Evolutionary conservation across 2,113 vertebrate species (phyloP).

Genomic region (Ageneiosus marmoratus): DNA sequence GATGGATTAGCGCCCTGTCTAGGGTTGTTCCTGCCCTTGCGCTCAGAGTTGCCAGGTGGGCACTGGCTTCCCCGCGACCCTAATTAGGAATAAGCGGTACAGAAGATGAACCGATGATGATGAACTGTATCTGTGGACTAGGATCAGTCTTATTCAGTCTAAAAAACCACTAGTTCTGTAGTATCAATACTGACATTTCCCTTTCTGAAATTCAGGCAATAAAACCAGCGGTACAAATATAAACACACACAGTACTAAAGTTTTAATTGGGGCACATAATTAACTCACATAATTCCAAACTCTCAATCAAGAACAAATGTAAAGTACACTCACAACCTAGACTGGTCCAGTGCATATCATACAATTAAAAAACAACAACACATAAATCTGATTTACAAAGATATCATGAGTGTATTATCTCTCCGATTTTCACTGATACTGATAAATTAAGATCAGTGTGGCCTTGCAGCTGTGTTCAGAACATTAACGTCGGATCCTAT

Average conservation of each 20-base stretch:
- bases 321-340: background rate
- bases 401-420: background rate
- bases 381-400: background rate
- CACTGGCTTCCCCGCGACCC: no score
- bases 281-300: background rate
- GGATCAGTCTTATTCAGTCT: background rate
- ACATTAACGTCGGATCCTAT: background rate
- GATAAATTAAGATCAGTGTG: background rate
- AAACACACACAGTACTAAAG: background rate
- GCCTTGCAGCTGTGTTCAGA: background rate
- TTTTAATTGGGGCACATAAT: background rate
- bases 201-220: no score
- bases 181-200: no score
- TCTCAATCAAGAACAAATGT: background rate
- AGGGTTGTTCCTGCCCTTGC: no score
- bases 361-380: background rate
- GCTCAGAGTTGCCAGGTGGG: no score
- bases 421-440: background rate
- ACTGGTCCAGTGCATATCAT: background rate
- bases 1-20: no score
- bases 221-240: background rate
- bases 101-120: no score
- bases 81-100: no score
- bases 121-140: no score
- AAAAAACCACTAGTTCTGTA: background rate